Conservation (phyloP, 2,113 vertebrate species). For the Ammodytes marinus region DNA sequence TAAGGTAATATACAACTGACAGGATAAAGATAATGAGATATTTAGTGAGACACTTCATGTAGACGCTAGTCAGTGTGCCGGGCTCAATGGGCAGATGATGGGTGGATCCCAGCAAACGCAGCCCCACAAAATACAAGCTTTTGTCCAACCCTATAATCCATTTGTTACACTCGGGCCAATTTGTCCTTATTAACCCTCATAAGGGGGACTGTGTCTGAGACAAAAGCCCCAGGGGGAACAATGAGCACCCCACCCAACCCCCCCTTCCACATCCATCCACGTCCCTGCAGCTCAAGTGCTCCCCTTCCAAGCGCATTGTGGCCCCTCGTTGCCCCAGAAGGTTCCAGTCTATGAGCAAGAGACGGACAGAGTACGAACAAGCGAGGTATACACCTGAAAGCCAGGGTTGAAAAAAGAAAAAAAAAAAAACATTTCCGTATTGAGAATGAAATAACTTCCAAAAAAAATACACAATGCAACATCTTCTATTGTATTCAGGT, state of each 20-base stretch:
- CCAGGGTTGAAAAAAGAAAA: conserved; percentile 48
- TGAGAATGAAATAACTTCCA: conserved; percentile 69
- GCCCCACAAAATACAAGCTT: conserved; percentile 82
- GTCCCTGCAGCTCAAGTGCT: conserved; percentile 79
- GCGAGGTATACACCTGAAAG: conserved; percentile 80
- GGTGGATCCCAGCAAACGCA: conserved; percentile 74
- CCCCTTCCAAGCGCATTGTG: conserved; percentile 82
- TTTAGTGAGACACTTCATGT: conserved; percentile 89
- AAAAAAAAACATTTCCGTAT: conserved; percentile 64
- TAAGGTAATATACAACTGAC: conserved; percentile 53
- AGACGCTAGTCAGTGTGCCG: conserved; percentile 86
- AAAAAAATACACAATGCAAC: conserved; percentile 68
- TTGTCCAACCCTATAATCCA: conserved; percentile 88
- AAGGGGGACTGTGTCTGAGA: conserved; percentile 90
- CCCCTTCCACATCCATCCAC: conserved; percentile 76
- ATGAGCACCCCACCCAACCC: conserved; percentile 73
- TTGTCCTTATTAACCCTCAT: conserved; percentile 97
- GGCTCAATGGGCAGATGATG: conserved; percentile 86
- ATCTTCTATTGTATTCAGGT: conserved; percentile 69
- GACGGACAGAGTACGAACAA: conserved; percentile 68
- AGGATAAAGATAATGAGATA: conserved; percentile 82
- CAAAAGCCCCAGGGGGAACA: conserved; percentile 90
- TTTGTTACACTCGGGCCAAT: conserved; percentile 92
- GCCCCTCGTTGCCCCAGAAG: conserved; percentile 73
- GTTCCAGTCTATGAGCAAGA: conserved; percentile 78